Evolutionary conservation across 2,113 vertebrate species (phyloP).

Genomic region (Atractosteus spatula): DNA sequence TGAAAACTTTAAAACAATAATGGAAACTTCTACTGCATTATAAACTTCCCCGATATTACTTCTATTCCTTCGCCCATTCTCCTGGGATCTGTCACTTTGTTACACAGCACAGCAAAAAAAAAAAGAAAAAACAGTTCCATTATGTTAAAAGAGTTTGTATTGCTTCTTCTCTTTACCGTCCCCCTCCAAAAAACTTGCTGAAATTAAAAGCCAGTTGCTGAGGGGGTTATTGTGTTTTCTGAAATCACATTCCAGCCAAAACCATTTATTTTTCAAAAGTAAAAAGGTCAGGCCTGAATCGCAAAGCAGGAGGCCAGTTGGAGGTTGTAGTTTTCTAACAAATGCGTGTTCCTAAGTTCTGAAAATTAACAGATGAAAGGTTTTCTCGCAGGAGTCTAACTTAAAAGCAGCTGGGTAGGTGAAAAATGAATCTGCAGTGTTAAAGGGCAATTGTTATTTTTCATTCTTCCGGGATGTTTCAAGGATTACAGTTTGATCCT

Average conservation of each 20-base stretch:
- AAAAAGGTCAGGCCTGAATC: neutral
- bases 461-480: no score
- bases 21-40: slow-evolving; percentile 64
- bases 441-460: no score
- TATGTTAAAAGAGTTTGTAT: slow-evolving; percentile 60
- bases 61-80: slow-evolving; percentile 56
- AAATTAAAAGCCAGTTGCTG: slow-evolving; percentile 59
- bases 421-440: no score
- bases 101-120: slow-evolving; percentile 49
- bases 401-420: no score
- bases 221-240: slow-evolving; percentile 34
- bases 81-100: slow-evolving; percentile 58
- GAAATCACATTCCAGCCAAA: slow-evolving; percentile 22
- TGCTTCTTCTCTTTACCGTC: slow-evolving; percentile 44
- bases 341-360: neutral
- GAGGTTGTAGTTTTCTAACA: neutral
- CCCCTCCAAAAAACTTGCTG: slow-evolving; percentile 32
- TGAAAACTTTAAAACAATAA: slow-evolving; percentile 70
- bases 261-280: slow-evolving; percentile 16
- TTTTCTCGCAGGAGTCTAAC: no score
- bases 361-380: neutral
- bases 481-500: no score
- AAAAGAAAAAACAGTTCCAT: slow-evolving; percentile 43
- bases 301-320: slow-evolving; percentile 8
- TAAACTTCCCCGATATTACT: slow-evolving; percentile 56